Conservation (phyloP, 2,797 vertebrate species). For the Alectoris magna region DNA sequence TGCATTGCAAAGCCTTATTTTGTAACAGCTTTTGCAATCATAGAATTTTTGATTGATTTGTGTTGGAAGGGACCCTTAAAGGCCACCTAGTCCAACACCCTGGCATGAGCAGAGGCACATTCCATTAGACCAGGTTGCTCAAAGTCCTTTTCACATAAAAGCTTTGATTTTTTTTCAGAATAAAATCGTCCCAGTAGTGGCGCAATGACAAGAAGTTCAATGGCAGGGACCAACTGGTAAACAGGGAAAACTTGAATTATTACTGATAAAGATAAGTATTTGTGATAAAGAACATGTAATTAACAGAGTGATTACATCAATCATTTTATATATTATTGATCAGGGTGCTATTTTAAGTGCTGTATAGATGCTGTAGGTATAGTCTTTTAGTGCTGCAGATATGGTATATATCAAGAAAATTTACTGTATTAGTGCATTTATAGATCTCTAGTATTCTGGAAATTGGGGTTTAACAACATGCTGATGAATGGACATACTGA, state of each 20-base stretch:
- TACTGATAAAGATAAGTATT: not conserved
- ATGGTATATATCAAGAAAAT: not conserved
- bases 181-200: not conserved
- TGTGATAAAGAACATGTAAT: not conserved
- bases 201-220: not conserved
- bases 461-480: not conserved
- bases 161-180: not conserved
- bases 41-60: not conserved
- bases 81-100: not conserved
- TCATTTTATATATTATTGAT: not conserved
- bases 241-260: not conserved
- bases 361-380: not conserved
- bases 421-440: not conserved
- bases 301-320: not conserved
- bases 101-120: not conserved
- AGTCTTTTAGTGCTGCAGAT: not conserved
- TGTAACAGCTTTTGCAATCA: not conserved
- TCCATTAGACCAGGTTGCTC: not conserved
- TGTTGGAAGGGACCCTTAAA: not conserved
- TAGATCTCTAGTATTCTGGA: not conserved
- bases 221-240: not conserved
- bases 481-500: not conserved
- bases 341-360: not conserved
- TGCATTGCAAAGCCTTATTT: not conserved
- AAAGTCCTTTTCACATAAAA: not conserved